Evolutionary conservation across 2,888 invertebrate genomes (phyloP).

Genomic region (Idaea biselata): DNA sequence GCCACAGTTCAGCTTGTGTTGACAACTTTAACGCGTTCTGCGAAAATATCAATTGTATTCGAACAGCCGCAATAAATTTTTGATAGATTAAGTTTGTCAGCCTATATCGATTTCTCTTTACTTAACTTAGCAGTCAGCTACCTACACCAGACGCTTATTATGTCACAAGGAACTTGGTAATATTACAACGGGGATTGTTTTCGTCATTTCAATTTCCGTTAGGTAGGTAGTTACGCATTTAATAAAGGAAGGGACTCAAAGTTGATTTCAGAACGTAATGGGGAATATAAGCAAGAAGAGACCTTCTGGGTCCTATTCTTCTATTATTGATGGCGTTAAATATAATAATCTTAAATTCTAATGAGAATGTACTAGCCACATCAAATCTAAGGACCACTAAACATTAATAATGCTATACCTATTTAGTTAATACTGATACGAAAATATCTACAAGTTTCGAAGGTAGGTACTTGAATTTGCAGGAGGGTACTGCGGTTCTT

Average conservation of each 20-base stretch:
- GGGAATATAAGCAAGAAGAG: constrained; percentile 19
- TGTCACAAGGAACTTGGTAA: constrained; percentile 39
- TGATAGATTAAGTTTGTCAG: constrained; percentile 1
- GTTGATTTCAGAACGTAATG: constrained; percentile 35
- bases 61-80: constrained; percentile 1
- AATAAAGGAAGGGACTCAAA: constrained; percentile 44
- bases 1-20: neutral
- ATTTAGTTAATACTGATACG: neutral
- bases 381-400: neutral
- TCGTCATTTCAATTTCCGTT: constrained; percentile 54
- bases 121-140: constrained; percentile 9
- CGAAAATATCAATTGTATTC: neutral
- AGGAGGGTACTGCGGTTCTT: no score
- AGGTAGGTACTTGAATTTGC: neutral
- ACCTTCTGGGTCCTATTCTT: constrained; percentile 9
- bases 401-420: neutral
- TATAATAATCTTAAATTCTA: constrained; percentile 1
- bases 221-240: constrained; percentile 41
- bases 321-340: neutral
- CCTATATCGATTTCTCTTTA: neutral
- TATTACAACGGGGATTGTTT: constrained; percentile 42
- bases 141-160: constrained; percentile 17
- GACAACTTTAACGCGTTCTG: neutral
- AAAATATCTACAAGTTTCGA: neutral
- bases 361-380: neutral